Conservation (phyloP, 2,113 vertebrate species). For the Azemiops feae region DNA sequence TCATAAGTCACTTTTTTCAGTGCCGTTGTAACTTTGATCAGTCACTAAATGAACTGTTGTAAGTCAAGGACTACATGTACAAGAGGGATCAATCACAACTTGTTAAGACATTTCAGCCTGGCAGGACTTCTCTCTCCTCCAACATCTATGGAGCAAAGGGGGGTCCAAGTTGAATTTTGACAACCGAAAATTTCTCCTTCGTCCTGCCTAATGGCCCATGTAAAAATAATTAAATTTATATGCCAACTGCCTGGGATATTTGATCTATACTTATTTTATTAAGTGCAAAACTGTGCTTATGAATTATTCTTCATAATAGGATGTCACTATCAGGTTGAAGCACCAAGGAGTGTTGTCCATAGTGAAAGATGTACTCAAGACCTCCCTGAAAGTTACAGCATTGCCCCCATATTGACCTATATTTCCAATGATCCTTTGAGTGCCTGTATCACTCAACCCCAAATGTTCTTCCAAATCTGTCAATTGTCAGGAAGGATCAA, state of each 20-base stretch:
- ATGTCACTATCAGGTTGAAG: not conserved
- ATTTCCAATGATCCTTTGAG: not conserved
- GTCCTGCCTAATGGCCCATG: not conserved
- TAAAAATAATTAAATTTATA: not conserved
- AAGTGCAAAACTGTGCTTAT: not conserved
- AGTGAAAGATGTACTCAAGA: not conserved
- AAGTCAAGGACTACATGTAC: too few relatives aligned
- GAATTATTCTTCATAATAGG: not conserved
- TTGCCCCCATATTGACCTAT: not conserved
- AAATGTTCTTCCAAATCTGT: not conserved
- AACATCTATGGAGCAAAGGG: not conserved
- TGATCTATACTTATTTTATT: not conserved
- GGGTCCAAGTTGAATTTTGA: not conserved
- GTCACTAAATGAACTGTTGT: too few relatives aligned
- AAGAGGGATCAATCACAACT: not conserved
- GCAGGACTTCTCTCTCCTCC: not conserved
- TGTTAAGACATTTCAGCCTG: not conserved
- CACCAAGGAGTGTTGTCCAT: not conserved
- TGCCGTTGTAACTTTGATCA: too few relatives aligned
- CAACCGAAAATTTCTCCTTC: not conserved
- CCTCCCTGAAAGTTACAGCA: too few relatives aligned
- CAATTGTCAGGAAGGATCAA: not conserved
- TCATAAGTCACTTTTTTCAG: too few relatives aligned
- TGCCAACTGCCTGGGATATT: not conserved
- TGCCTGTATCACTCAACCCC: not conserved